These are phyloP conservation scores for Phymastichus coffea DNA, from an alignment of 1,140 invertebrate species.

Conservation along the genomic window DNA sequence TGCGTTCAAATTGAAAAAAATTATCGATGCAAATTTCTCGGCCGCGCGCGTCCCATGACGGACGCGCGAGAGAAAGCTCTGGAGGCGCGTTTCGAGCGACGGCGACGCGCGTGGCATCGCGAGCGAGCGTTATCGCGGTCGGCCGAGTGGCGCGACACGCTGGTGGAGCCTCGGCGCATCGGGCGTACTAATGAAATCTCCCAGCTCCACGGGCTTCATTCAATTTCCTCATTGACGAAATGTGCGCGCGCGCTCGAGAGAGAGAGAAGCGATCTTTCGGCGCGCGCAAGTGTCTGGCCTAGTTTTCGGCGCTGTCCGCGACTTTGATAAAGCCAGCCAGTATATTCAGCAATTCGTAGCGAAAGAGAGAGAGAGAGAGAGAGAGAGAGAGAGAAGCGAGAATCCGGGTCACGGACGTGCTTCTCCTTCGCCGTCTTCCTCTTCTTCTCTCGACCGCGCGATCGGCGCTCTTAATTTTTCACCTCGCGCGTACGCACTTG, in stretches of 20 bases:
- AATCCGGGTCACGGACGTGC: conserved; percentile 36
- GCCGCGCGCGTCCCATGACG: background rate
- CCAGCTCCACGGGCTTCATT: conserved; percentile 2
- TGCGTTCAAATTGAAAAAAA: no score
- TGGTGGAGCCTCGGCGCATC: background rate
- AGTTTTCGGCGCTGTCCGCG: conserved; percentile 18
- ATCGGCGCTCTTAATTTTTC: no score
- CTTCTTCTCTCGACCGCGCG: no score
- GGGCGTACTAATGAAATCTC: background rate
- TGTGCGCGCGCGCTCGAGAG: background rate
- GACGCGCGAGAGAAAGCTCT: no score
- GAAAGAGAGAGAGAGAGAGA: no score
- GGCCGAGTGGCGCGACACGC: background rate
- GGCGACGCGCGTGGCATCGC: no score
- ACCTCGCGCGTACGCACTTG: no score
- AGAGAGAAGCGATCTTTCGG: conserved; percentile 26
- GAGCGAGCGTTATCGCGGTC: background rate
- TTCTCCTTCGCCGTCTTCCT: no score
- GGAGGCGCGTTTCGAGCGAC: no score
- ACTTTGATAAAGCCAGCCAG: conserved; percentile 32
- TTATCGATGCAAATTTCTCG: no score
- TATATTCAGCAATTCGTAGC: conserved; percentile 36
- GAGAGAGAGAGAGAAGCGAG: conserved; percentile 15
- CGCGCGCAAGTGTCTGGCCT: background rate
- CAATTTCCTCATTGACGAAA: conserved; percentile 17